phyloP scores from a whole-genome alignment of 2,797 vertebrate genomes.

The Bucorvus abyssinicus region DNA sequence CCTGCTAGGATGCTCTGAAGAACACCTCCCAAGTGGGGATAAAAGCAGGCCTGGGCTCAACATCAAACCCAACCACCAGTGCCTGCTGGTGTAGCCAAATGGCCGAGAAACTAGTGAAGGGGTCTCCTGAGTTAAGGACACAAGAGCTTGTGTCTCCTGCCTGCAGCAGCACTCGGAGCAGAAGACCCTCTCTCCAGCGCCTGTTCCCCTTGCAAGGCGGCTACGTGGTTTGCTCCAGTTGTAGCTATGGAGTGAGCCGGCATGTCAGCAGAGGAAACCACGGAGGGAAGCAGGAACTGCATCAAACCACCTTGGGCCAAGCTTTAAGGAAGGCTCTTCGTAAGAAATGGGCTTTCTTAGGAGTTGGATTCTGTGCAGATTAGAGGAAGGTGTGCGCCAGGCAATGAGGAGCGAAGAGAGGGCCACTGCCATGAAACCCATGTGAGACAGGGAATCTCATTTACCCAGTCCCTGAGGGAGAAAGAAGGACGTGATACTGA shows the following conservation, averaged over 20 bases:
- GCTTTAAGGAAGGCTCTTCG: background rate
- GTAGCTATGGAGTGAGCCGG: background rate
- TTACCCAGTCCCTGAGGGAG: background rate
- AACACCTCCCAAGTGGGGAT: background rate
- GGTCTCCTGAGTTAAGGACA: background rate
- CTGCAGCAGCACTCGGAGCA: background rate
- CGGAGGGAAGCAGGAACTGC: background rate
- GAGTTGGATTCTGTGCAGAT: background rate
- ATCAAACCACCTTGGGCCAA: background rate
- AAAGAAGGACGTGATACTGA: background rate
- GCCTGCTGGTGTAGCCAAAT: background rate
- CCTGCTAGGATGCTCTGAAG: background rate
- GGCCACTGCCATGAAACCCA: background rate
- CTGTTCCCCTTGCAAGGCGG: background rate
- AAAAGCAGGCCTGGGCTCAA: background rate
- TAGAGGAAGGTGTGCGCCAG: background rate
- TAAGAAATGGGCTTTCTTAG: background rate
- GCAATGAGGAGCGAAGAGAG: background rate
- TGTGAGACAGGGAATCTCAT: background rate
- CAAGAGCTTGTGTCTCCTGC: background rate
- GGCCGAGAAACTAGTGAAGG: background rate
- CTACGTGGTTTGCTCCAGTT: background rate
- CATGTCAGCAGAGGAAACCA: background rate
- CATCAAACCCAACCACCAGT: background rate
- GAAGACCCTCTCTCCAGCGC: background rate